Evolutionary conservation across 2,888 invertebrate species (phyloP), one percentile per base, ranked within the genome.

Genomic region (Timema cristinae): DNA sequence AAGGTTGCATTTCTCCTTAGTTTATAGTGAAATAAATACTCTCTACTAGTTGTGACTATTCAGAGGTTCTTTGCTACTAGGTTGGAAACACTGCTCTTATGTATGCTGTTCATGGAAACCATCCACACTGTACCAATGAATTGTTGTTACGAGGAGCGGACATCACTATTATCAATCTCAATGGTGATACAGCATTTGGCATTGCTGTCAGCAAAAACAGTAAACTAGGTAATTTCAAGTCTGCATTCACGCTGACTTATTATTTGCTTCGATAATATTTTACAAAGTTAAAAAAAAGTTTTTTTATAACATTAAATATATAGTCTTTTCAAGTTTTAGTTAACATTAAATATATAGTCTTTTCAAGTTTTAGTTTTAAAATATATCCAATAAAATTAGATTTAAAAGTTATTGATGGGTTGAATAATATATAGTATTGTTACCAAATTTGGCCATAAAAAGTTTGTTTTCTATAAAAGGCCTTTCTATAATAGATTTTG

Each of bases 81-180:
- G 88, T 92, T 79, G 94, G 94, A 70, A 95, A 94, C 80, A 94
- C 95, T 63, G 92, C 96, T 0, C 83, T 97, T 70, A 95, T 97
- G 91, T 96, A 93, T 83, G 94, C 96, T 68, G 93, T 94, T 7
- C 90, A 90, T 78, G 93, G 93, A 10, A 94, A 96, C 83, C 94
- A 95, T 84, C 91, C 94, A 0, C 93, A 93, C 80, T 92, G 94
- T 73, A 94, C 94, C 79, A 91, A 93, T 79, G 92, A 95, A 81
- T 85, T 97, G 70, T 85, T 97, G 67, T 85, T 90, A 32, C 85
- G 89, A 79, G 94, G 94, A 72, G 93, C 95, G 50, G 92, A 95
- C 81, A 85, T 95, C 76, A 91, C 92, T 6, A 85, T 89, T 73
- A 87, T 89, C 73, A 96, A 97, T 85, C 89, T 91, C 79, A 89